A percentile compares a stretch with the other conserved stretches of the same genome.
These are phyloP conservation scores for Phalanger gymnotis DNA, from an alignment of 2,797 vertebrate species.

Conservation along the genomic window DNA sequence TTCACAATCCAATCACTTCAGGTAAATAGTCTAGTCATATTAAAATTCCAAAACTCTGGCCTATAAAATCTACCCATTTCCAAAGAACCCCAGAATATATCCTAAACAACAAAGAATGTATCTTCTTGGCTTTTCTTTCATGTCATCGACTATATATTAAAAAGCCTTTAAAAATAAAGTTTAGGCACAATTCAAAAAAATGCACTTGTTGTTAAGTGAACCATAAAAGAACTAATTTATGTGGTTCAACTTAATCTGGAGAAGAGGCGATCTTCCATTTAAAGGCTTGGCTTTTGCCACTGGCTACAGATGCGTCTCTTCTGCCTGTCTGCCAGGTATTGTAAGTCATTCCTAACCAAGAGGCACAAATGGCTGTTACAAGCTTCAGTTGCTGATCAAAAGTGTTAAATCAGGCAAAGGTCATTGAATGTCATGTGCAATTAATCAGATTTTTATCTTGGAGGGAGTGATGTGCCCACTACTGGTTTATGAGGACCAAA, in stretches of 20 bases:
- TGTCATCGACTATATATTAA: conserved; percentile 62
- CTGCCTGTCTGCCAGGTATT: conserved; percentile 60
- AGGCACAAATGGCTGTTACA: conserved; percentile 59
- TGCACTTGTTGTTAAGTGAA: conserved; percentile 69
- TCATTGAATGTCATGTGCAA: conserved; percentile 53
- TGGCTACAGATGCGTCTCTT: conserved; percentile 74
- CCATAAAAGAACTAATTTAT: conserved; percentile 72
- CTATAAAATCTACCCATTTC: conserved; percentile 28
- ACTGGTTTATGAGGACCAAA: background rate
- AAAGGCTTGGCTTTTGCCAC: conserved; percentile 77
- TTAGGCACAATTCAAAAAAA: conserved; percentile 69
- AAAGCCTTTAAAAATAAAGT: conserved; percentile 76
- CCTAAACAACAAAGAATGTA: conserved; percentile 51
- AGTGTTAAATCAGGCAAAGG: conserved; percentile 51
- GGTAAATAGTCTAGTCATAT: background rate
- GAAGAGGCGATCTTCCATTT: conserved; percentile 73
- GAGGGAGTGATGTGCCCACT: background rate
- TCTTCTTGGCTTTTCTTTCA: conserved; percentile 51
- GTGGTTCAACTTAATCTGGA: conserved; percentile 76
- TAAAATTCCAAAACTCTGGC: conserved; percentile 31
- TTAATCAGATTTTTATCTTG: background rate
- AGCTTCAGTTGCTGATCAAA: conserved; percentile 53
- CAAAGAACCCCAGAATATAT: conserved; percentile 20
- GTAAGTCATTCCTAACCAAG: conserved; percentile 13
- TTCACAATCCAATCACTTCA: background rate